Percentiles rank a stretch among this genome's conserved stretches.
Conservation (phyloP, 2,113 vertebrate species). For the Ondatra zibethicus region DNA sequence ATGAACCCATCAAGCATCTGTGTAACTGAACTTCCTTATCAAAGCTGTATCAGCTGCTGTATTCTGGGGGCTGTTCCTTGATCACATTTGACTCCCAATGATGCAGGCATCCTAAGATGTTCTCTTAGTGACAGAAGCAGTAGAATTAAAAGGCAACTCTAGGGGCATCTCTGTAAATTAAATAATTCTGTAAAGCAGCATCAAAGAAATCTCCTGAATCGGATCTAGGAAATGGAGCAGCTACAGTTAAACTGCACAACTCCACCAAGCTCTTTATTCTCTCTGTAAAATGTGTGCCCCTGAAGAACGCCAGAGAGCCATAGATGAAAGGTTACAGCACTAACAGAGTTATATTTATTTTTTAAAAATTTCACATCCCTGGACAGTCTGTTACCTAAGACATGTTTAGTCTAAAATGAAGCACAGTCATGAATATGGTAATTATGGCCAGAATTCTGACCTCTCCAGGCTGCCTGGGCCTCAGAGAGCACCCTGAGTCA, state of each 20-base stretch:
- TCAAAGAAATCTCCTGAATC: neutral
- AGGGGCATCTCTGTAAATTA: neutral
- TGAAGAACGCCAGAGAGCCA: neutral
- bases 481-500: conserved; percentile 63
- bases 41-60: neutral
- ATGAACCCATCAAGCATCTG: neutral
- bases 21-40: neutral
- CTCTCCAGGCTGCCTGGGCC: neutral
- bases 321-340: conserved; percentile 35
- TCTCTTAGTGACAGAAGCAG: neutral
- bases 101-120: neutral
- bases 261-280: neutral
- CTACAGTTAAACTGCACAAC: neutral
- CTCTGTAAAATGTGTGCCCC: conserved; percentile 4
- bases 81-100: neutral
- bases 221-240: neutral
- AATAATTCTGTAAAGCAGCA: neutral
- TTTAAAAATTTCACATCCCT: conserved; percentile 51
- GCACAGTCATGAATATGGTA: conserved; percentile 44
- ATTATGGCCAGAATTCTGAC: conserved; percentile 44
- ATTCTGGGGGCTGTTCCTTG: neutral
- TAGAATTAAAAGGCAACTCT: neutral
- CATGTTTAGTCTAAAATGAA: conserved; percentile 70
- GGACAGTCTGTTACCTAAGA: conserved; percentile 66
- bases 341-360: conserved; percentile 42